Evolutionary conservation across 2,797 vertebrate species (phyloP).

Genomic region (Amazonetta brasiliensis): DNA sequence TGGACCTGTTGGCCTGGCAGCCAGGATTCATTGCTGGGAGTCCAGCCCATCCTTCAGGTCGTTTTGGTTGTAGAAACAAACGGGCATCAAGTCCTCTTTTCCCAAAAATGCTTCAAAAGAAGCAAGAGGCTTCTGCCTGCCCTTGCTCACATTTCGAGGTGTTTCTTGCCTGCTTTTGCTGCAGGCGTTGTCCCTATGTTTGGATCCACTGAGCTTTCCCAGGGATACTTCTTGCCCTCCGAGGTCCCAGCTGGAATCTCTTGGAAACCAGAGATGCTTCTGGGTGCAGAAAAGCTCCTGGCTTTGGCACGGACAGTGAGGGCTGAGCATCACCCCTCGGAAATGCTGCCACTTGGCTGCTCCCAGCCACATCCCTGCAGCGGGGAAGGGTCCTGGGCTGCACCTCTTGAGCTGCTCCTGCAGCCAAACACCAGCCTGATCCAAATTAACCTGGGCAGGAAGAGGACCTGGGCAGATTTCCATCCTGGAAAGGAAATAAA

Average conservation of each 20-base stretch:
- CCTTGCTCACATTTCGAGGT: too few species aligned
- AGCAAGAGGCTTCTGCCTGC: background rate
- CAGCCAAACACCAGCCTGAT: background rate
- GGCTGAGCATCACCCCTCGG: too few species aligned
- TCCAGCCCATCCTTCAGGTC: background rate
- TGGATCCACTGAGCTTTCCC: background rate
- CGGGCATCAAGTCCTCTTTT: background rate
- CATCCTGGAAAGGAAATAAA: background rate
- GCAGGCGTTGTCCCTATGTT: too few species aligned
- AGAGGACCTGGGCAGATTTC: background rate
- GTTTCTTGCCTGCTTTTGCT: too few species aligned
- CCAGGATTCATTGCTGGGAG: background rate
- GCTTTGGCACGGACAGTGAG: too few species aligned
- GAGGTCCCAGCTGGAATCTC: background rate
- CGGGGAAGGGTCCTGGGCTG: too few species aligned
- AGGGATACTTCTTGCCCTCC: background rate
- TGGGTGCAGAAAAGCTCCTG: background rate
- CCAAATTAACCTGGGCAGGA: background rate
- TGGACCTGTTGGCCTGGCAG: background rate
- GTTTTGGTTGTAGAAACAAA: background rate
- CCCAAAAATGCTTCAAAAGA: background rate
- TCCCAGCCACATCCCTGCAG: accelerated
- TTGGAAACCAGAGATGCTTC: background rate
- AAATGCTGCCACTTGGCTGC: too few species aligned
- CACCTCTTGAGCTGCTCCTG: background rate